A percentile compares a stretch with the other conserved stretches of the same genome.
phyloP scores from a whole-genome alignment of 1,140 invertebrate genomes.

The Rhopalosiphum padi region DNA sequence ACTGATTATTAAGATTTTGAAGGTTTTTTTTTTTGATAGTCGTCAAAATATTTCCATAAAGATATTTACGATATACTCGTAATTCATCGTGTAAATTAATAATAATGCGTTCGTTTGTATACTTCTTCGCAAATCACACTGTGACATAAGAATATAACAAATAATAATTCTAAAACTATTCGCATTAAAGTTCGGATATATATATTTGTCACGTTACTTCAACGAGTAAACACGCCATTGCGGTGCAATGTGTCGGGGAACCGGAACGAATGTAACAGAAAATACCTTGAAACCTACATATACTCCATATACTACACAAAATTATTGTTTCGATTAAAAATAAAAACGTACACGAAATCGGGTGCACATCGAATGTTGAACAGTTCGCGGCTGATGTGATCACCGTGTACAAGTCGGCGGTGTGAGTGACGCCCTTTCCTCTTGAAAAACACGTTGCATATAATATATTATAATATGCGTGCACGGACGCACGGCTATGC shows the following conservation, averaged over 20 bases:
- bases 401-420: not conserved
- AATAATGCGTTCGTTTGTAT: no score
- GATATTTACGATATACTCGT: no score
- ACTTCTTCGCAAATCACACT: no score
- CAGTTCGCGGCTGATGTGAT: not conserved
- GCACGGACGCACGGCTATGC: not conserved
- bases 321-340: not conserved
- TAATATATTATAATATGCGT: not conserved
- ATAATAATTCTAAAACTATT: no score
- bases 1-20: no score
- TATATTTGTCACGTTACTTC: not conserved
- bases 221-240: not conserved
- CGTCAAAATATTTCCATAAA: no score
- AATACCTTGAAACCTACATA: not conserved
- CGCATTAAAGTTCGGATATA: no score
- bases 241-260: not conserved
- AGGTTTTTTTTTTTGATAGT: no score
- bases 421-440: not conserved
- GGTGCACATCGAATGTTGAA: not conserved
- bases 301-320: not conserved
- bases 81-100: no score
- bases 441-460: not conserved
- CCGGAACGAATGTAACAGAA: not conserved
- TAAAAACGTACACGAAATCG: not conserved
- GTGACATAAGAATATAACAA: no score